Conservation (phyloP, 2,888 invertebrate genomes). For the Acheta domesticus region DNA sequence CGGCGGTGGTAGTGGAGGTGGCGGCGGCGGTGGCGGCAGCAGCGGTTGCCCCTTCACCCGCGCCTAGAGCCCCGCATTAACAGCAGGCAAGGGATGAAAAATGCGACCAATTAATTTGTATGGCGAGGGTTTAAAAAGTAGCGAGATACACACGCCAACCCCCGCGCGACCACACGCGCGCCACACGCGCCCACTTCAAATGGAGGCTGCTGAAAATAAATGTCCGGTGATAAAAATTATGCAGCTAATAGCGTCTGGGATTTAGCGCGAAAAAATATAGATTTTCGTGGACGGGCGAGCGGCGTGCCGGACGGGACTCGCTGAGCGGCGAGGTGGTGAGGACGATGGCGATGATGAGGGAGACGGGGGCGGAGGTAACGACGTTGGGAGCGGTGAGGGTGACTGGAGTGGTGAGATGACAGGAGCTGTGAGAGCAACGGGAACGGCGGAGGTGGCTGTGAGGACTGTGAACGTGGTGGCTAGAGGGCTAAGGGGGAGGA, state of each 20-base stretch:
- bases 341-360: neutral
- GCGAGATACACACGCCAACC: neutral
- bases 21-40: neutral
- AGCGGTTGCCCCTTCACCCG: neutral
- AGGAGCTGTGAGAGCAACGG: too few species aligned
- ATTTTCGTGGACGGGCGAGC: neutral
- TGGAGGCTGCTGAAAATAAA: neutral
- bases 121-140: constrained; percentile 9
- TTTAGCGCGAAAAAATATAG: constrained; percentile 18
- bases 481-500: too few species aligned
- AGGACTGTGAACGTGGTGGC: too few species aligned
- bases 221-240: constrained; percentile 3
- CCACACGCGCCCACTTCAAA: neutral
- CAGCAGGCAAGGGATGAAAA: constrained; percentile 10
- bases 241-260: constrained; percentile 18
- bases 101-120: neutral
- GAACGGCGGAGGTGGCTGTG: too few species aligned
- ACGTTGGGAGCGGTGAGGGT: too few species aligned
- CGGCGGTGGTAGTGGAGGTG: neutral
- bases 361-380: neutral
- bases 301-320: neutral
- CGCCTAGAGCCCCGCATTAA: constrained; percentile 7
- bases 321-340: neutral
- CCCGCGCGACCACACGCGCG: neutral
- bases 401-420: too few species aligned